phyloP scores from a whole-genome alignment of 1,140 invertebrate species.

The Drosophila willistoni region DNA sequence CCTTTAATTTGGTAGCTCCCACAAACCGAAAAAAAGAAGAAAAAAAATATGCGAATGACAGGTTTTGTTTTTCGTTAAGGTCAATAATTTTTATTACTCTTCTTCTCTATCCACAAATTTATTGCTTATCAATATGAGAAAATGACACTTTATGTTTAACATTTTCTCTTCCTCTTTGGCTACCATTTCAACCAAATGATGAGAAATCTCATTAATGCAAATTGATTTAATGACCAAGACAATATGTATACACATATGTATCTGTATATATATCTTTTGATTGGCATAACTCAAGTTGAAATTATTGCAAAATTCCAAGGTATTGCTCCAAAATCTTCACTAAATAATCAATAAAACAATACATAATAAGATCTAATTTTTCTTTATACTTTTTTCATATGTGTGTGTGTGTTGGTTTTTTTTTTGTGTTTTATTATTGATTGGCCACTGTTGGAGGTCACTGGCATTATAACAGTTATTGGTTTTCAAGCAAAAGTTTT shows the following conservation, averaged over 20 bases:
- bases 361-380: constrained; percentile 27
- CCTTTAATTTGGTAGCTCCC: constrained; percentile 46
- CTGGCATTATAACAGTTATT: neutral
- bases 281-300: constrained; percentile 53
- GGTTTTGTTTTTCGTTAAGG: constrained; percentile 59
- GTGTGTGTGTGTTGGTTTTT: neutral
- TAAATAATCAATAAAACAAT: constrained; percentile 35
- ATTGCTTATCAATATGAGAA: constrained; percentile 5
- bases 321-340: constrained; percentile 64
- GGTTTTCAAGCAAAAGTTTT: neutral
- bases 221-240: constrained; percentile 28
- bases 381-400: constrained; percentile 30
- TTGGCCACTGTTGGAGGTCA: constrained; percentile 38
- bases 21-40: neutral
- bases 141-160: constrained; percentile 6
- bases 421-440: neutral
- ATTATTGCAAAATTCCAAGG: constrained; percentile 46
- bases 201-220: constrained; percentile 51
- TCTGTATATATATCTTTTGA: constrained; percentile 46
- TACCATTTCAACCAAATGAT: constrained; percentile 21
- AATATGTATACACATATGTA: constrained; percentile 21
- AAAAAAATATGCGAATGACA: constrained; percentile 34
- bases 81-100: constrained; percentile 51
- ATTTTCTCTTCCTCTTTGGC: constrained; percentile 16
- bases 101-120: constrained; percentile 21